Conservation (phyloP, 2,888 invertebrate species). For the Hartigia nigra region DNA sequence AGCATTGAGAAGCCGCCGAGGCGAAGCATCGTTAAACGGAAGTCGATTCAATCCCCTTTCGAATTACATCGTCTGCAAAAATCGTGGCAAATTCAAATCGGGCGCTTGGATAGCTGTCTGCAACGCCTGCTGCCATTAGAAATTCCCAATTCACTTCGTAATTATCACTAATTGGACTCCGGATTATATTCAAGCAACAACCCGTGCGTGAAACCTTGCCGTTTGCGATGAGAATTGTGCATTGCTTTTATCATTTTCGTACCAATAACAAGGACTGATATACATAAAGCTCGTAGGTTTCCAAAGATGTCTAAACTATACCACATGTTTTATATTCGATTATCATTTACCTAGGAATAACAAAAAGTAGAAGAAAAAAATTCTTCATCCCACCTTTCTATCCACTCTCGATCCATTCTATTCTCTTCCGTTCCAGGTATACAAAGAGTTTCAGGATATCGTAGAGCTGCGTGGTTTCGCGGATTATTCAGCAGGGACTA, state of each 20-base stretch:
- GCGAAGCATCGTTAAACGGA: constrained; percentile 37
- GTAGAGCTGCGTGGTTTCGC: constrained; percentile 9
- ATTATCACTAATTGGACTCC: constrained; percentile 61
- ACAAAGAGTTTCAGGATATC: not conserved
- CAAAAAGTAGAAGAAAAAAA: not conserved
- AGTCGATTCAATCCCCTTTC: constrained; percentile 39
- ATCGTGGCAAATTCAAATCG: constrained; percentile 26
- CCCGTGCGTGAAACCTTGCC: constrained; percentile 41
- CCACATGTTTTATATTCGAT: not conserved
- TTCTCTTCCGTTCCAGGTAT: not conserved
- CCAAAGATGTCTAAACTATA: not conserved
- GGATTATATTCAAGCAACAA: constrained; percentile 47
- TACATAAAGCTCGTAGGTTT: not conserved
- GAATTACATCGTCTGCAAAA: constrained; percentile 44
- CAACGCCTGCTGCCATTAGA: constrained; percentile 40
- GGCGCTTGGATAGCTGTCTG: constrained; percentile 17
- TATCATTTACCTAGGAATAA: not conserved
- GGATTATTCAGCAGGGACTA: constrained; percentile 27
- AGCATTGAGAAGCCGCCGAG: constrained; percentile 5
- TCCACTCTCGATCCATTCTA: constrained; percentile 9
- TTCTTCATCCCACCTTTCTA: constrained; percentile 25
- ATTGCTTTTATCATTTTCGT: constrained; percentile 30
- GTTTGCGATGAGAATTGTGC: constrained; percentile 44
- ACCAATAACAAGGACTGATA: not conserved
- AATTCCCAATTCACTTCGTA: constrained; percentile 56